These are phyloP conservation scores for Lasioglossum figueresi DNA, from an alignment of 2,888 invertebrate genomes.

Conservation along the genomic window DNA sequence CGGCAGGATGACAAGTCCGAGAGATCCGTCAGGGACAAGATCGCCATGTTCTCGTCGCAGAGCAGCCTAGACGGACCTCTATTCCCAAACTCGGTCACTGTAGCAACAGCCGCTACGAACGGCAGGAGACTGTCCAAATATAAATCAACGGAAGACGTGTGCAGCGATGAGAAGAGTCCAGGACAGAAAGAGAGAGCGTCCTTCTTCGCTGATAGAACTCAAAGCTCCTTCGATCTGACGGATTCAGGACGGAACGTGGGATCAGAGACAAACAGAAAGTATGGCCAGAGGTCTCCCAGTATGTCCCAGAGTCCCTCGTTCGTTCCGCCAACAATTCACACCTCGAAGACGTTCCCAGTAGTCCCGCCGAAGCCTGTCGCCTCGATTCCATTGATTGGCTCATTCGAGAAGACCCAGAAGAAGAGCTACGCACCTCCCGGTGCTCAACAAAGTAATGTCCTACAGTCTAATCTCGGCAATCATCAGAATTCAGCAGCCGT, in stretches of 20 bases:
- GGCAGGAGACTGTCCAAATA: slow-evolving; percentile 83
- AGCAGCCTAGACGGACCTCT: slow-evolving; percentile 76
- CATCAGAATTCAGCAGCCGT: slow-evolving; percentile 9
- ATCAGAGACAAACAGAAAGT: slow-evolving; percentile 54
- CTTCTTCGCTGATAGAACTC: slow-evolving; percentile 75
- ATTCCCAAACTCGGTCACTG: slow-evolving; percentile 73
- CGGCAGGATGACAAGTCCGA: slow-evolving; percentile 92
- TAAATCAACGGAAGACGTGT: slow-evolving; percentile 83
- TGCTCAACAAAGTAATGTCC: neutral
- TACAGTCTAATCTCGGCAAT: neutral
- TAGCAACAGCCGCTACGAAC: slow-evolving; percentile 83
- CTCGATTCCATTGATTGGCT: slow-evolving; percentile 9
- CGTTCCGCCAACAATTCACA: slow-evolving; percentile 33
- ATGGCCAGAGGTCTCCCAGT: slow-evolving; percentile 39
- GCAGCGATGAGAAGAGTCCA: slow-evolving; percentile 73
- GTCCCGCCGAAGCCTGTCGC: slow-evolving; percentile 47
- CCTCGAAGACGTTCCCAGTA: slow-evolving; percentile 46
- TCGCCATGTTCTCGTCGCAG: slow-evolving; percentile 91
- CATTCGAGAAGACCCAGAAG: slow-evolving; percentile 33
- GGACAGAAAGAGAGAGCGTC: slow-evolving; percentile 65
- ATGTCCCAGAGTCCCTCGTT: slow-evolving; percentile 38
- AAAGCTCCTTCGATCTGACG: slow-evolving; percentile 78
- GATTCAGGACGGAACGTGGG: slow-evolving; percentile 55
- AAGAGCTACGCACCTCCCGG: slow-evolving; percentile 51
- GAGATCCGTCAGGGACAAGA: slow-evolving; percentile 93